A percentile compares a stretch with the other conserved stretches of the same genome.
phyloP scores from a whole-genome alignment of 2,797 vertebrate species.

The Anguilla marmorata region DNA sequence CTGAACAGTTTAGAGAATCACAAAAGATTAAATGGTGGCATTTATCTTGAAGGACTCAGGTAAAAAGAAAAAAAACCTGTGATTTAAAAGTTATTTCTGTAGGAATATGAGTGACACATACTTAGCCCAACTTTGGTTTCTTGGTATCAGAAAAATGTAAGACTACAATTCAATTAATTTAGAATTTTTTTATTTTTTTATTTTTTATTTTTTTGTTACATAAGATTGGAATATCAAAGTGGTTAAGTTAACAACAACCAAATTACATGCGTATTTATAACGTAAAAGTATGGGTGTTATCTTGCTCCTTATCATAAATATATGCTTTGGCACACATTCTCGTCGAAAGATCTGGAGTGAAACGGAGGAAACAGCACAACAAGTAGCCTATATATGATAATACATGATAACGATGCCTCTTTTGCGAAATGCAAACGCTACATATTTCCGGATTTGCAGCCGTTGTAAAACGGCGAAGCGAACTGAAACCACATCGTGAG shows the following conservation, averaged over 20 bases:
- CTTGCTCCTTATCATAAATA: not conserved
- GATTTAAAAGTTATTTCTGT: not conserved
- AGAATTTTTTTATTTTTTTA: too few species aligned
- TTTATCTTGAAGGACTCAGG: conserved; percentile 17
- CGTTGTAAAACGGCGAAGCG: not conserved
- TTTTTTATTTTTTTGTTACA: too few species aligned
- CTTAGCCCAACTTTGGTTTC: not conserved
- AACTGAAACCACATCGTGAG: not conserved
- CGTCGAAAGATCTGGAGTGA: not conserved
- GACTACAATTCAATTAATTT: too few species aligned
- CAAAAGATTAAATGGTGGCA: conserved; percentile 6
- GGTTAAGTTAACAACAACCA: not conserved
- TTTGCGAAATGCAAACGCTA: not conserved
- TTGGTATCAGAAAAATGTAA: not conserved
- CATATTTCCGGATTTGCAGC: not conserved
- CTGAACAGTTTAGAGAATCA: conserved; percentile 24
- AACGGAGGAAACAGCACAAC: not conserved
- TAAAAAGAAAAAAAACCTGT: conserved; percentile 4
- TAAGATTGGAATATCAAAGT: too few species aligned
- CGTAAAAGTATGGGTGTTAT: not conserved
- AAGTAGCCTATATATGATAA: too few species aligned
- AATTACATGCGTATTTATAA: not conserved
- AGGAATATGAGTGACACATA: not conserved
- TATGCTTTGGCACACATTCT: not conserved
- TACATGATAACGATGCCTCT: not conserved